A percentile compares a stretch with the other conserved stretches of the same genome.
Conservation (phyloP, 2,797 vertebrate genomes). For the Gallinago solitaria region DNA sequence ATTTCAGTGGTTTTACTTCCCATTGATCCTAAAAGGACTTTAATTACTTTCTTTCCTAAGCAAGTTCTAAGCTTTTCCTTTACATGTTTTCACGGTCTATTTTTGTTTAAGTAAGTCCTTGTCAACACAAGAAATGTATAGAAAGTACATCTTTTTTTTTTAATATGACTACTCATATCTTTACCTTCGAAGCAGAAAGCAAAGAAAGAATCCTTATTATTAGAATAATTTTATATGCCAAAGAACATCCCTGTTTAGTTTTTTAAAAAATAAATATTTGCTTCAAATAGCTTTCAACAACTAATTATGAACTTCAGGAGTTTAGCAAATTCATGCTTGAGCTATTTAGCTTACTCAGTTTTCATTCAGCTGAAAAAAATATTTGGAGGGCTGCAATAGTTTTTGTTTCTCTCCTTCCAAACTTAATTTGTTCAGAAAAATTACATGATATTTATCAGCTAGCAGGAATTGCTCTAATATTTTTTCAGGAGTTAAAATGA, state of each 20-base stretch:
- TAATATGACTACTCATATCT: not conserved
- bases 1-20: constrained; percentile 7
- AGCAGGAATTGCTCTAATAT: not conserved
- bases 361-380: not conserved
- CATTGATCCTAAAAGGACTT: constrained; percentile 25
- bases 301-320: not conserved
- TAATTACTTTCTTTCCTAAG: constrained; percentile 17
- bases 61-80: not conserved
- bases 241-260: not conserved
- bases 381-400: not conserved
- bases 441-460: not conserved
- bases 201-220: not conserved
- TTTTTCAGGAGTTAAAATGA: not conserved
- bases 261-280: not conserved
- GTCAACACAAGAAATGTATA: not conserved
- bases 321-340: not conserved
- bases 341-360: not conserved
- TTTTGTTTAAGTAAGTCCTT: not conserved
- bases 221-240: not conserved
- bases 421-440: not conserved
- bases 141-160: not conserved
- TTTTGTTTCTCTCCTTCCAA: not conserved
- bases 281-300: not conserved
- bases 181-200: not conserved
- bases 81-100: not conserved